A percentile compares a stretch with the other conserved stretches of the same genome.
phyloP scores from a whole-genome alignment of 1,140 invertebrate species.

The Drosophila nannoptera region DNA sequence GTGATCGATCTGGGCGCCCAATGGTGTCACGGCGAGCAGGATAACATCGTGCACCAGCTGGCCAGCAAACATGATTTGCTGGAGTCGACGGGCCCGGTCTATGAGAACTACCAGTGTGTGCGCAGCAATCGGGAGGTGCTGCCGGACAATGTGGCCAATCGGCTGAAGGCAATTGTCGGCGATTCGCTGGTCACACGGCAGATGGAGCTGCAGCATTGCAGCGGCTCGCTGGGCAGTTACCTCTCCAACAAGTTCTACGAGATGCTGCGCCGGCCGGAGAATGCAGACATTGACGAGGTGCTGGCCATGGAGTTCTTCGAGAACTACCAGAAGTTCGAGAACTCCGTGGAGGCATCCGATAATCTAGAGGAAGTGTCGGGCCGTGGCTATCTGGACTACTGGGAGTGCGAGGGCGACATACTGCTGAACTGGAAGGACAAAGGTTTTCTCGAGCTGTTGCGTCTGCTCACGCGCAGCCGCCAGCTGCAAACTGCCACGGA shows the following conservation, averaged over 20 bases:
- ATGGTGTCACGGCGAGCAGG: slow-evolving; percentile 87
- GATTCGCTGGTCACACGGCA: slow-evolving; percentile 68
- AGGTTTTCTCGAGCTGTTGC: slow-evolving; percentile 82
- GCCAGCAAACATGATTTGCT: slow-evolving; percentile 82
- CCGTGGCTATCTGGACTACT: slow-evolving; percentile 81
- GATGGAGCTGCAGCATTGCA: slow-evolving; percentile 67
- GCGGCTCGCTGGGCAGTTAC: slow-evolving; percentile 80
- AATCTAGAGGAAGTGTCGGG: slow-evolving; percentile 83
- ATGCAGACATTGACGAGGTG: slow-evolving; percentile 67
- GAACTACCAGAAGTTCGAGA: slow-evolving; percentile 82
- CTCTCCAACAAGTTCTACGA: slow-evolving; percentile 75
- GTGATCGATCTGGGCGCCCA: slow-evolving; percentile 91
- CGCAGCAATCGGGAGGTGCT: slow-evolving; percentile 77
- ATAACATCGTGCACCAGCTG: slow-evolving; percentile 85
- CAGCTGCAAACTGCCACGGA: slow-evolving; percentile 66
- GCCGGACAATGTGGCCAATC: slow-evolving; percentile 60
- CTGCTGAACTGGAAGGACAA: slow-evolving; percentile 83
- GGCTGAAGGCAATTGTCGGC: slow-evolving; percentile 69
- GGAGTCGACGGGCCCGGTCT: slow-evolving; percentile 72
- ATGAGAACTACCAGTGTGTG: slow-evolving; percentile 76
- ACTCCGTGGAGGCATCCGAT: slow-evolving; percentile 82
- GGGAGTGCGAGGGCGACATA: slow-evolving; percentile 82
- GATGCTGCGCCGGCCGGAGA: slow-evolving; percentile 63
- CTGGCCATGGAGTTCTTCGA: slow-evolving; percentile 80
- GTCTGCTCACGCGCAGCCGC: slow-evolving; percentile 81